Percentiles rank a stretch among this genome's conserved stretches.
These are phyloP conservation scores for Callipepla squamata DNA, from an alignment of 2,113 vertebrate genomes.

Conservation along the genomic window DNA sequence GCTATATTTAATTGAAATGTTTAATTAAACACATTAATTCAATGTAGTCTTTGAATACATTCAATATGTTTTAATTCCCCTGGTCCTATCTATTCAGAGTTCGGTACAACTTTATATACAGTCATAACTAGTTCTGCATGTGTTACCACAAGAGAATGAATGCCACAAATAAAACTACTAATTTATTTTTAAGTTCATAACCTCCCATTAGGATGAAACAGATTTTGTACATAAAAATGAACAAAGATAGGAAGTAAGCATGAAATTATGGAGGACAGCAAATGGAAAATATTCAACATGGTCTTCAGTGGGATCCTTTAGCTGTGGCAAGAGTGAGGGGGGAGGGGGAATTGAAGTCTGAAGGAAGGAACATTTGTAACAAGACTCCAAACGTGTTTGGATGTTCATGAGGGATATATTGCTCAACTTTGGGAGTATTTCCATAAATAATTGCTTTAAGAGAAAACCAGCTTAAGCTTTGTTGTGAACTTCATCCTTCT, in stretches of 20 bases:
- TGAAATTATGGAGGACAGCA: neutral
- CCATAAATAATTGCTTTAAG: neutral
- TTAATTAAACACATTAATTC: neutral
- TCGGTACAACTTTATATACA: neutral
- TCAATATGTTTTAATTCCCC: neutral
- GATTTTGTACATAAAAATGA: neutral
- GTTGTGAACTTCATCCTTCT: neutral
- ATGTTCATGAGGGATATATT: neutral
- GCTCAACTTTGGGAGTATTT: neutral
- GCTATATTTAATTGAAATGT: neutral
- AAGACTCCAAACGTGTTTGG: neutral
- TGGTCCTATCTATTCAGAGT: neutral
- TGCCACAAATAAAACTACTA: constrained; percentile 3
- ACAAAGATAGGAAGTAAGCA: neutral
- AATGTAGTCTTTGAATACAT: neutral
- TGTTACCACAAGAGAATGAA: neutral
- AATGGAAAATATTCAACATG: neutral
- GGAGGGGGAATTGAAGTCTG: neutral
- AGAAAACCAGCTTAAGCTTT: neutral
- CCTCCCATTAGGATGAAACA: neutral
- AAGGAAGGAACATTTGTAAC: neutral
- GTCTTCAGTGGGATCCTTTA: neutral
- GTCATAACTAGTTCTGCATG: neutral
- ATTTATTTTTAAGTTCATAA: neutral
- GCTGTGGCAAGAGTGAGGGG: neutral